phyloP scores from a whole-genome alignment of 2,113 vertebrate species.

The Paracanthobrama guichenoti region DNA sequence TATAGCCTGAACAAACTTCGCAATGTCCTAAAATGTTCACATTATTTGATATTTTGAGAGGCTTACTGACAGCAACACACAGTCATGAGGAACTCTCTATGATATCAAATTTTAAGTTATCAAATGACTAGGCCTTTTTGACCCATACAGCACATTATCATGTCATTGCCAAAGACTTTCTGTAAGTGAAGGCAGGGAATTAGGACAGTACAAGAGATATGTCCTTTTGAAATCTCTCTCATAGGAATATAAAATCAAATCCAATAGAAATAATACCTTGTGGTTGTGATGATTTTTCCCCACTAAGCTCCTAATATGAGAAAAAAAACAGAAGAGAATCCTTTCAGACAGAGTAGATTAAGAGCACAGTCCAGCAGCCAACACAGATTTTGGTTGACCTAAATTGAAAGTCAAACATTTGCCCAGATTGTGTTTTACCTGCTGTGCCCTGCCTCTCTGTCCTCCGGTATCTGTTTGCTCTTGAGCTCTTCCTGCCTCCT shows the following conservation, averaged over 20 bases:
- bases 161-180: not conserved
- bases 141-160: not conserved
- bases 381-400: conserved; percentile 5
- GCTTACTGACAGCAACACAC: not conserved
- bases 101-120: not conserved
- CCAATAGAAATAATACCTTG: conserved; percentile 45
- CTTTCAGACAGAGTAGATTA: conserved; percentile 13
- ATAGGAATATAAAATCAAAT: not conserved
- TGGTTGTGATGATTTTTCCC: conserved; percentile 15
- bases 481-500: conserved; percentile 38
- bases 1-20: not conserved
- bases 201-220: not conserved
- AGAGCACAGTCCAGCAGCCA: not conserved
- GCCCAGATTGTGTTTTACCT: conserved; percentile 37
- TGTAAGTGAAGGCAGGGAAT: not conserved
- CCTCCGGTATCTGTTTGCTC: conserved; percentile 30
- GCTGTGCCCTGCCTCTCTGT: conserved; percentile 25
- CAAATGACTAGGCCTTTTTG: not conserved
- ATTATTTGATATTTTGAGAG: not conserved
- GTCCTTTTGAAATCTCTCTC: not conserved
- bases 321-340: conserved; percentile 17
- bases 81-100: not conserved
- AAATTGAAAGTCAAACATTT: conserved; percentile 8
- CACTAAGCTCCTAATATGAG: conserved; percentile 41
- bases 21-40: not conserved